Evolutionary conservation across 2,888 invertebrate species (phyloP), one percentile per base, ranked within the genome.

Genomic region (Aplocera efformata): DNA sequence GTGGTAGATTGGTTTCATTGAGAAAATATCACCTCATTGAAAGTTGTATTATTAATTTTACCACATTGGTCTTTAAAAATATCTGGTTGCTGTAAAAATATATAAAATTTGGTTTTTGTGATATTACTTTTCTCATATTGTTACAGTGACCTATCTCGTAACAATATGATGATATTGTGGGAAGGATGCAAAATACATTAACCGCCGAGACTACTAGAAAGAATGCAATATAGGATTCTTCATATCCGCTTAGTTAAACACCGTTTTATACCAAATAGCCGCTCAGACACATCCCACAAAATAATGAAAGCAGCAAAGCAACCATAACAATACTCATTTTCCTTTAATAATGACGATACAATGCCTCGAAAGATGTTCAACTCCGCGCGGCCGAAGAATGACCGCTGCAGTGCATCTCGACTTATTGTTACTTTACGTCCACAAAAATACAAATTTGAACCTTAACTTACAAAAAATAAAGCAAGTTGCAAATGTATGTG

Each of bases 351-450:
- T 72, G 74, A 71, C 70, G 63, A 68, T 63, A 74, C 67, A 67
- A 67, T 69, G 73, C 69, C 75, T 76, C 74, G 72, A 71, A 77
- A 76, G 74, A 74, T 68, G 70, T 76, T 78, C 73, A 76, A 79
- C 68, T 69, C 63, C 62, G 62, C 60, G 62, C 58, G 63, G 63
- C 63, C 64, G 66, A 65, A 68, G 70, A 74, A 80, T 81, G 81
- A 80, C 80, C 79, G 68, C 65, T 70, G 72, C 66, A 69, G 63
- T 72, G 76, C 71, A 77, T 63, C 63, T 51, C 49, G 53, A 59
- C 60, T 53, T 43, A 54, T 48, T 46, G 50, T 71, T 67, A 68
- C 27, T 51, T 56, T 50, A 26, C 39, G 11, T 32, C 37, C 7
- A 17, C 6, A 32, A 26, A 31, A 7, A 32, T 42, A 27, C 32